These are phyloP conservation scores for Teleogryllus oceanicus DNA, from an alignment of 2,888 invertebrate genomes.

Conservation along the genomic window DNA sequence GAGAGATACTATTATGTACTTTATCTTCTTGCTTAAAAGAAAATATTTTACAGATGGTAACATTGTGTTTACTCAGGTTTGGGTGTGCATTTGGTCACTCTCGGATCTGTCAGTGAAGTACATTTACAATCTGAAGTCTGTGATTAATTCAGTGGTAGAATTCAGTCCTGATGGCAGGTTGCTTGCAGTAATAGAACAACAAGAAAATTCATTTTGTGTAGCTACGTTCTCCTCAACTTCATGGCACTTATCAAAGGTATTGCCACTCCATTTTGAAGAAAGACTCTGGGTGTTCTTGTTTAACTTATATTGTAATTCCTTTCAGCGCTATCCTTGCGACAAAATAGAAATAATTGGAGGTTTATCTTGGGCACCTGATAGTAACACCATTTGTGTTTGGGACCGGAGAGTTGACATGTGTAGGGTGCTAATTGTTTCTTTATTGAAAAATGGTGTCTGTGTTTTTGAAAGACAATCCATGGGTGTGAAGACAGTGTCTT, in stretches of 20 bases:
- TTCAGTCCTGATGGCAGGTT: conserved; percentile 42
- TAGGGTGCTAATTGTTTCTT: background rate
- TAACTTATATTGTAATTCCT: background rate
- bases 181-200: conserved; percentile 2
- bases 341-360: conserved; percentile 12
- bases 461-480: background rate
- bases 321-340: conserved; percentile 12
- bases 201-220: background rate
- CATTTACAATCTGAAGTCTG: conserved; percentile 45
- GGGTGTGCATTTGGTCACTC: conserved; percentile 45
- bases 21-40: background rate
- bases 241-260: background rate
- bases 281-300: background rate
- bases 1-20: background rate
- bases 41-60: background rate
- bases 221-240: background rate
- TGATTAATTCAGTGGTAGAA: conserved; percentile 39
- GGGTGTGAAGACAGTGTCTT: background rate
- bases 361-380: conserved; percentile 18
- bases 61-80: conserved; percentile 41
- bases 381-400: conserved; percentile 19
- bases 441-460: background rate
- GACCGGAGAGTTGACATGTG: background rate
- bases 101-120: conserved; percentile 41
- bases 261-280: too few species aligned